Percentiles rank a stretch among this genome's conserved stretches.
phyloP scores from a whole-genome alignment of 2,113 vertebrate species.

The Prochilodus magdalenae region DNA sequence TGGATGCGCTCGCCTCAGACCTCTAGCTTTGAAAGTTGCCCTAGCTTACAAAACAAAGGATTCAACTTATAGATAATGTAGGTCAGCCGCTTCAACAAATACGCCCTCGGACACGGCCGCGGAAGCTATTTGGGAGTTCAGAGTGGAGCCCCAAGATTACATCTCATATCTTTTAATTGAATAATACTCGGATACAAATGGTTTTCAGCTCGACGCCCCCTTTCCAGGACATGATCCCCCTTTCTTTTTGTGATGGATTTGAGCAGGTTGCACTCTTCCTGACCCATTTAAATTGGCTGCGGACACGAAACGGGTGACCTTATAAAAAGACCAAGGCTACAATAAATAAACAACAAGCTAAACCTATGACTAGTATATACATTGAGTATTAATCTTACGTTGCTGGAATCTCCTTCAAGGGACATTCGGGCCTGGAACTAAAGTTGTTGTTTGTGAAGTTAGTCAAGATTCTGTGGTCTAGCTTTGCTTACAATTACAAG shows the following conservation, averaged over 20 bases:
- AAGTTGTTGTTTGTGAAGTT: too few relatives aligned
- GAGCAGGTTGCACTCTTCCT: conserved; percentile 39
- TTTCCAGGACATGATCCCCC: conserved; percentile 3
- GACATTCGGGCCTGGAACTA: too few relatives aligned
- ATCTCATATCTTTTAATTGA: conserved; percentile 25
- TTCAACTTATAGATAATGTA: conserved; percentile 26
- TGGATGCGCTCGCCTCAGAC: conserved; percentile 8
- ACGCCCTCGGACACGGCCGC: background rate
- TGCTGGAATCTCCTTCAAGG: background rate
- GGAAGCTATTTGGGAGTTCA: conserved; percentile 6
- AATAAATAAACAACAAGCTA: background rate
- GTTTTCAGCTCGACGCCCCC: conserved; percentile 7
- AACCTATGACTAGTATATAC: background rate
- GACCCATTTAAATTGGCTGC: conserved; percentile 21
- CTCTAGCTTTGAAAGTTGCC: conserved; percentile 15
- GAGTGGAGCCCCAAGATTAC: background rate
- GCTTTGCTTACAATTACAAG: too few relatives aligned
- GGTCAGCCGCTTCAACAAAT: background rate
- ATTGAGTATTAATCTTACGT: background rate
- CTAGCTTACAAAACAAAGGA: conserved; percentile 37
- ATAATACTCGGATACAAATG: conserved; percentile 5
- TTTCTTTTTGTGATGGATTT: conserved; percentile 18
- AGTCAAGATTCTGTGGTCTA: too few relatives aligned
- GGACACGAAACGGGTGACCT: conserved; percentile 10
- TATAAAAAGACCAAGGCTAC: conserved; percentile 6